Evolutionary conservation across 2,888 invertebrate genomes (phyloP).

Genomic region (Drosophila falleni): DNA sequence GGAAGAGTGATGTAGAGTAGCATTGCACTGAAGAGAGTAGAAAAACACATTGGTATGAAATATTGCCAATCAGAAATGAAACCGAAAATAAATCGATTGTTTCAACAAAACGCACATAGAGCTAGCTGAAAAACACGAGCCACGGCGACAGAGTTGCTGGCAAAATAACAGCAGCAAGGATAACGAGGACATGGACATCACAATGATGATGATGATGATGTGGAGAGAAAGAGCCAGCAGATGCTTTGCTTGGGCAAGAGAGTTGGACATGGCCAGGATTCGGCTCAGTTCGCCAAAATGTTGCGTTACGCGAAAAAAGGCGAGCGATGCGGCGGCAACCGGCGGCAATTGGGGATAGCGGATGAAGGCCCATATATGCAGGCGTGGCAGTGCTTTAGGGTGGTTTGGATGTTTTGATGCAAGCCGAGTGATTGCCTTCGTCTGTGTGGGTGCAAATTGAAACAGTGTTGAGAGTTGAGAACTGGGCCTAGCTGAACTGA

Average conservation of each 20-base stretch:
- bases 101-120: constrained; percentile 73
- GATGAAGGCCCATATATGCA: neutral
- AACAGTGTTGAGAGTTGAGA: constrained; percentile 67
- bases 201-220: constrained; percentile 20
- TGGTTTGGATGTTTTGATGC: constrained; percentile 44
- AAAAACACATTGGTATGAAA: constrained; percentile 74
- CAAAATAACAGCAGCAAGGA: constrained; percentile 56
- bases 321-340: constrained; percentile 42
- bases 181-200: constrained; percentile 49
- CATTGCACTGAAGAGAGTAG: constrained; percentile 11
- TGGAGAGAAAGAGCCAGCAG: constrained; percentile 62
- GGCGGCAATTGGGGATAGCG: constrained; percentile 44
- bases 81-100: constrained; percentile 84
- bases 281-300: constrained; percentile 56
- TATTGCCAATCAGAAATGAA: constrained; percentile 84
- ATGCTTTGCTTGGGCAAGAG: constrained; percentile 17
- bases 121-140: constrained; percentile 47
- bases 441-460: constrained; percentile 76
- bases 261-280: constrained; percentile 18
- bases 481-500: constrained; percentile 31
- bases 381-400: constrained; percentile 28
- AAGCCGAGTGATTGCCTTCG: constrained; percentile 71
- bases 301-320: constrained; percentile 74
- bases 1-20: constrained; percentile 2
- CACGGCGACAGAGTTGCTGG: constrained; percentile 59